These are phyloP conservation scores for Incurvaria masculella DNA, from an alignment of 2,888 invertebrate species.

Conservation along the genomic window DNA sequence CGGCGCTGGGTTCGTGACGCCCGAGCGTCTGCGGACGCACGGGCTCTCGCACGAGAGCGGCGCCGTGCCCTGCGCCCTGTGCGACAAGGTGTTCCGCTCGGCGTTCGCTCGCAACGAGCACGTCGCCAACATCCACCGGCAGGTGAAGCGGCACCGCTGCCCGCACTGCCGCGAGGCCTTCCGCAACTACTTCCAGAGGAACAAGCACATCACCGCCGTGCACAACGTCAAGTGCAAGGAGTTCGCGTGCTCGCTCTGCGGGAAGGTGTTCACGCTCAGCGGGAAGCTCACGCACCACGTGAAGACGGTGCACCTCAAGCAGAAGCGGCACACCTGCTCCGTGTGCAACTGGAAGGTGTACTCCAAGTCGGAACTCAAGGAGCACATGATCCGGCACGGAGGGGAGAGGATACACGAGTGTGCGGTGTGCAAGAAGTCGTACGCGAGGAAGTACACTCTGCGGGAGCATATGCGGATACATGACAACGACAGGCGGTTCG, in stretches of 20 bases:
- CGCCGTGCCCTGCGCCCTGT: conserved; percentile 38
- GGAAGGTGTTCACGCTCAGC: conserved; percentile 37
- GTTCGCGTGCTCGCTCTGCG: conserved; percentile 39
- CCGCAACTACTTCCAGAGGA: conserved; percentile 42
- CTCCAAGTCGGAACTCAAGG: conserved; percentile 50
- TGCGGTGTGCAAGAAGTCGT: conserved; percentile 47
- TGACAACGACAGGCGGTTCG: conserved; percentile 37
- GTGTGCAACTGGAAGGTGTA: conserved; percentile 54
- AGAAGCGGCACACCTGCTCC: conserved; percentile 41
- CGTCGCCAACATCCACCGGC: conserved; percentile 46
- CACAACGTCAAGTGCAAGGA: conserved; percentile 43
- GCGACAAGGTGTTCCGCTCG: conserved; percentile 48
- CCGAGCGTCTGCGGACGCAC: conserved; percentile 36
- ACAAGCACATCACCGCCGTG: conserved; percentile 34
- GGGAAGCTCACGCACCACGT: conserved; percentile 40
- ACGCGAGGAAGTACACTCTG: conserved; percentile 43
- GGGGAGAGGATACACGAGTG: conserved; percentile 52
- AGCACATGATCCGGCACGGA: conserved; percentile 51
- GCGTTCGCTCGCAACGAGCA: conserved; percentile 46
- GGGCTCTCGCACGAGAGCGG: conserved; percentile 38
- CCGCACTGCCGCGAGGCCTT: conserved; percentile 41
- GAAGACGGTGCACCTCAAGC: conserved; percentile 40
- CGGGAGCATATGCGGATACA: conserved; percentile 44
- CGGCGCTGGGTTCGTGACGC: conserved; percentile 41
- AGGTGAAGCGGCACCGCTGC: conserved; percentile 39